Percentiles rank a stretch among this genome's conserved stretches.
These are phyloP conservation scores for Pediacus dermestoides DNA, from an alignment of 2,888 invertebrate species.

Conservation along the genomic window DNA sequence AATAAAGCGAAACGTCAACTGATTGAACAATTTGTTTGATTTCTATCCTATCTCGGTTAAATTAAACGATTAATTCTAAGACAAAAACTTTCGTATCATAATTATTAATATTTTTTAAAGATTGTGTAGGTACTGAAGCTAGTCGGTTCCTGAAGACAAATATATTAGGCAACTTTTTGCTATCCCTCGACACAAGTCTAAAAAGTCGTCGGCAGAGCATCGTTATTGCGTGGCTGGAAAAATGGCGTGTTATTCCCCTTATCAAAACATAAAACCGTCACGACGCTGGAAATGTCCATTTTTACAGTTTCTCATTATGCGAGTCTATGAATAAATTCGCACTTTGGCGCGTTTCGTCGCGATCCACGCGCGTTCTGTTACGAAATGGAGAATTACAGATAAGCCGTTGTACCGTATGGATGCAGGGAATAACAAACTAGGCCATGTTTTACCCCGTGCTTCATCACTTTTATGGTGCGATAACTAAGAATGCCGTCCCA, in stretches of 20 bases:
- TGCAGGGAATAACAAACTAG: slow-evolving; percentile 42
- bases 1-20: too few species aligned
- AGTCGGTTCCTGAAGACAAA: too few species aligned
- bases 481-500: slow-evolving; percentile 36
- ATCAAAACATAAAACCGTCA: slow-evolving; percentile 54
- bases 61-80: too few species aligned
- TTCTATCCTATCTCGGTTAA: too few species aligned
- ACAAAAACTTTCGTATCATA: too few species aligned
- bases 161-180: too few species aligned
- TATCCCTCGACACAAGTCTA: too few species aligned
- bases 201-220: slow-evolving; percentile 3
- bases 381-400: slow-evolving; percentile 49
- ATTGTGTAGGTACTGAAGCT: too few species aligned
- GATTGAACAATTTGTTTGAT: too few species aligned
- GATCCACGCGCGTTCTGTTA: slow-evolving; percentile 37
- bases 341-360: slow-evolving; percentile 46
- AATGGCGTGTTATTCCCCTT: slow-evolving; percentile 51
- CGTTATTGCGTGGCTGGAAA: slow-evolving; percentile 43
- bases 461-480: slow-evolving; percentile 48
- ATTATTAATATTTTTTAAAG: too few species aligned
- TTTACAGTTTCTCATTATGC: slow-evolving; percentile 56
- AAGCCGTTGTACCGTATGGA: slow-evolving; percentile 40
- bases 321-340: slow-evolving; percentile 56
- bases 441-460: slow-evolving; percentile 46
- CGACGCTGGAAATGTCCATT: slow-evolving; percentile 53